Percentiles rank a stretch among this genome's conserved stretches.
Conservation (phyloP, 2,797 vertebrate species). For the Bufotes viridis region DNA sequence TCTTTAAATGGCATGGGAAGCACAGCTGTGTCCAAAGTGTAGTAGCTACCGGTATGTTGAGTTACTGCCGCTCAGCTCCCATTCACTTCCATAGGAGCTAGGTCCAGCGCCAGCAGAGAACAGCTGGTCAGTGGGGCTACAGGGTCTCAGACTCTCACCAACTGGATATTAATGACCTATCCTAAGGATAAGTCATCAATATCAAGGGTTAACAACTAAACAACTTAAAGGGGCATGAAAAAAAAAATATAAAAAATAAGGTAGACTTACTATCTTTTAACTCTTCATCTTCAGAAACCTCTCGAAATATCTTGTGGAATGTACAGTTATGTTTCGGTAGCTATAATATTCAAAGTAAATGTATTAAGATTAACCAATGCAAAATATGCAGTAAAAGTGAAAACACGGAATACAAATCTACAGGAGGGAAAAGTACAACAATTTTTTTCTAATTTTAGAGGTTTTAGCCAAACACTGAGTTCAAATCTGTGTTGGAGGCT, state of each 20-base stretch:
- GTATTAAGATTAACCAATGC: not conserved
- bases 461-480: no score
- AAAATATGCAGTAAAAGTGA: not conserved
- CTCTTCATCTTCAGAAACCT: conserved; percentile 76
- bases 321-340: conserved; percentile 79
- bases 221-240: not conserved
- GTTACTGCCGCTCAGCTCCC: no score
- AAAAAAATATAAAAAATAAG: not conserved
- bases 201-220: not conserved
- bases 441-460: not conserved
- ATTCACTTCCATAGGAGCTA: no score
- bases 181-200: no score
- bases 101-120: no score
- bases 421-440: not conserved
- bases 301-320: conserved; percentile 84
- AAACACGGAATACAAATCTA: not conserved
- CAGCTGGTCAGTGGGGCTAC: no score
- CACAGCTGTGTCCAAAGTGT: no score
- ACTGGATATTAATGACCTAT: no score
- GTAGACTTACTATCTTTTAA: conserved; percentile 79
- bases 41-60: no score
- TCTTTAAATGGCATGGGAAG: no score
- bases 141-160: no score
- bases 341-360: conserved; percentile 51
- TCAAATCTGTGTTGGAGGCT: no score